Conservation (phyloP, 1,140 invertebrate species). For the Aphidius ervi region DNA sequence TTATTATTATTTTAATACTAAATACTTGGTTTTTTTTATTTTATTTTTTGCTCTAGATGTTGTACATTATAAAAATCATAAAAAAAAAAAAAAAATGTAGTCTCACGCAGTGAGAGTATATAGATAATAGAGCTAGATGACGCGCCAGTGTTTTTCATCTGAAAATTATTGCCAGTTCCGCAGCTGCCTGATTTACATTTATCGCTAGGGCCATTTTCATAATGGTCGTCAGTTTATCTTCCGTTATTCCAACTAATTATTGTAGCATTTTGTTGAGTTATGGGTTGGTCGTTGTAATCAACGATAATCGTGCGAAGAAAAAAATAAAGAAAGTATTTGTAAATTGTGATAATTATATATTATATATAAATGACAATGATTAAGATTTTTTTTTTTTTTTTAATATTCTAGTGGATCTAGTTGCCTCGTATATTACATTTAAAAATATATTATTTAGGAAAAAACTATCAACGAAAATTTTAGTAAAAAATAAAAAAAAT, state of each 20-base stretch:
- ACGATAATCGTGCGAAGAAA: no score
- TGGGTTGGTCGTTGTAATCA: slow-evolving; percentile 16
- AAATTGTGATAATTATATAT: no score
- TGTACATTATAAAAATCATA: neutral
- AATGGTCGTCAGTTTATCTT: slow-evolving; percentile 48
- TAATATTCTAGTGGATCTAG: no score
- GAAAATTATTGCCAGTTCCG: slow-evolving; percentile 48
- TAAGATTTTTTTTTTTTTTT: no score
- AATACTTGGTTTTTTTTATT: neutral
- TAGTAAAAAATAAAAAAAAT: slow-evolving; percentile 5
- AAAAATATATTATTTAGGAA: neutral
- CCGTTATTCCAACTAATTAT: slow-evolving; percentile 52
- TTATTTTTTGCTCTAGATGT: neutral
- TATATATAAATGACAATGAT: no score
- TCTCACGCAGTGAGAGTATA: slow-evolving; percentile 22
- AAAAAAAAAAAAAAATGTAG: slow-evolving; percentile 31
- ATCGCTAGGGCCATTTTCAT: slow-evolving; percentile 43
- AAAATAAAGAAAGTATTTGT: no score
- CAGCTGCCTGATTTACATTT: slow-evolving; percentile 51
- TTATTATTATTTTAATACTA: neutral
- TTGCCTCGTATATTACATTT: no score
- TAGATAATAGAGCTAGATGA: slow-evolving; percentile 48
- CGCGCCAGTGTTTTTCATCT: slow-evolving; percentile 45
- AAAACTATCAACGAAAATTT: neutral
- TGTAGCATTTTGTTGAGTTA: slow-evolving; percentile 48